These are phyloP conservation scores for Tigriopus californicus DNA, from an alignment of 2,888 invertebrate genomes.

Conservation along the genomic window DNA sequence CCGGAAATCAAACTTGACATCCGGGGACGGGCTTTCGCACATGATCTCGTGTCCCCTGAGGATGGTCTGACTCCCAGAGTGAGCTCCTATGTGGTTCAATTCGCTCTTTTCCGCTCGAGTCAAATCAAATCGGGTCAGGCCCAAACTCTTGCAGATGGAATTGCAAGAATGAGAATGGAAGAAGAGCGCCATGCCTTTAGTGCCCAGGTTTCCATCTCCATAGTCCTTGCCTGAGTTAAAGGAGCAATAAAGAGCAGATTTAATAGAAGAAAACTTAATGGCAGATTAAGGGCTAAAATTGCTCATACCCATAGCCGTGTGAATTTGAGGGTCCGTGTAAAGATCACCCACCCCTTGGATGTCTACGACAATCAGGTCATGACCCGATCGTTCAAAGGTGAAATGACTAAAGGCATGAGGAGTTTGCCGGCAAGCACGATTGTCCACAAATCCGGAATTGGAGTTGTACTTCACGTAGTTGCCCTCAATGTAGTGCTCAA, in stretches of 20 bases:
- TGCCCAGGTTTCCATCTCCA: slow-evolving; percentile 37
- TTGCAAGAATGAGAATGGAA: slow-evolving; percentile 38
- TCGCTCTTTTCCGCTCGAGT: slow-evolving; percentile 25
- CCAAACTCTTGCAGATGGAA: slow-evolving; percentile 33
- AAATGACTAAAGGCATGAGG: slow-evolving; percentile 40
- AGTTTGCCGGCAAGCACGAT: slow-evolving; percentile 30
- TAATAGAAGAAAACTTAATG: background rate
- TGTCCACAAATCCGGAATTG: slow-evolving; percentile 37
- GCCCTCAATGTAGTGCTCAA: slow-evolving; percentile 39
- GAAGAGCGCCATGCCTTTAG: slow-evolving; percentile 38
- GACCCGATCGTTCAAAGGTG: slow-evolving; percentile 38
- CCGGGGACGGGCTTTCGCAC: background rate
- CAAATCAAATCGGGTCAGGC: slow-evolving; percentile 34
- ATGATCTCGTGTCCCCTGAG: background rate
- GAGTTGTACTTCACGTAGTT: slow-evolving; percentile 39
- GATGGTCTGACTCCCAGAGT: background rate
- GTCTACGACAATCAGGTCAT: slow-evolving; percentile 37
- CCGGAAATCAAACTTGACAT: background rate
- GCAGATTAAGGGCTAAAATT: background rate
- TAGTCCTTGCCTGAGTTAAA: slow-evolving; percentile 26
- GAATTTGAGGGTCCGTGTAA: slow-evolving; percentile 39
- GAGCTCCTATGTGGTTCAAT: background rate
- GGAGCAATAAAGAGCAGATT: background rate
- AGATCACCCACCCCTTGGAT: slow-evolving; percentile 39
- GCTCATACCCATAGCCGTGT: slow-evolving; percentile 30